phyloP scores from a whole-genome alignment of 2,888 invertebrate species.

The Alitta virens region DNA sequence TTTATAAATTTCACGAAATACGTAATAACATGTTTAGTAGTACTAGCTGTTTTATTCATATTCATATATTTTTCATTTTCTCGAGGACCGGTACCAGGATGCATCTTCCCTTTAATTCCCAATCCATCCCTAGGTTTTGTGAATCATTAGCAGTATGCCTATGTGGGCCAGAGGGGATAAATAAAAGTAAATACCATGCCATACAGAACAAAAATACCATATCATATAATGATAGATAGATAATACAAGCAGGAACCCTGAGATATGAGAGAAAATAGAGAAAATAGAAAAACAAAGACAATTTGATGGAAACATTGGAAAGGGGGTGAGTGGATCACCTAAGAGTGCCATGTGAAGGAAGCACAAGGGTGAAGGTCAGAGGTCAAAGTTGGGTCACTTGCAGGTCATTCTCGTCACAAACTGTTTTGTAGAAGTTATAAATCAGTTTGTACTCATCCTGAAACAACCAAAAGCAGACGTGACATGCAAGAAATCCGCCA shows the following conservation, averaged over 20 bases:
- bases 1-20: too few species aligned
- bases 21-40: too few species aligned
- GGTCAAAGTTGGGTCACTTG: constrained; percentile 19
- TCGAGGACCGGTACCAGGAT: too few species aligned
- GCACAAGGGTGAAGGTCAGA: constrained; percentile 12
- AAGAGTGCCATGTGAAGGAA: constrained; percentile 14
- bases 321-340: constrained; percentile 8
- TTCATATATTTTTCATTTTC: too few species aligned
- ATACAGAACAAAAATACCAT: too few species aligned
- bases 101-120: too few species aligned
- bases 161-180: too few species aligned
- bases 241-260: neutral
- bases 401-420: constrained; percentile 8
- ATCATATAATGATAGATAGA: neutral
- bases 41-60: too few species aligned
- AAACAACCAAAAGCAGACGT: constrained; percentile 11
- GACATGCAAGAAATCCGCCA: constrained; percentile 8
- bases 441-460: constrained; percentile 18
- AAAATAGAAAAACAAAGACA: neutral
- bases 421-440: constrained; percentile 14
- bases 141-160: too few species aligned
- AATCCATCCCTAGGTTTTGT: too few species aligned
- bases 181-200: too few species aligned
- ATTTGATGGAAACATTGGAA: constrained; percentile 3
- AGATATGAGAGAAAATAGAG: neutral